Conservation (phyloP, 1,140 invertebrate species). For the Antheraea mylitta region DNA sequence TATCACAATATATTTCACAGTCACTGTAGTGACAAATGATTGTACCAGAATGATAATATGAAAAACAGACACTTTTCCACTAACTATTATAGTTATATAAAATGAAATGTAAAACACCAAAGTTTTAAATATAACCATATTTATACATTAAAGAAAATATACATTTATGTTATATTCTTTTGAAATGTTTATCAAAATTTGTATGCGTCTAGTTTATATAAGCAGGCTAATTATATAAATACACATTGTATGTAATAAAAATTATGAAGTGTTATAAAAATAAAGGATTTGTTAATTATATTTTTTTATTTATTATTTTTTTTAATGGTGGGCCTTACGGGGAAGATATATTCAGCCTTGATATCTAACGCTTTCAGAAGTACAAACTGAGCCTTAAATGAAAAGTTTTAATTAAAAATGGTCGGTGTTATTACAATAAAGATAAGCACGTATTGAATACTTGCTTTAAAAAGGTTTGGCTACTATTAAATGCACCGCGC, state of each 20-base stretch:
- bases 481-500: too few species aligned
- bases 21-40: background rate
- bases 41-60: background rate
- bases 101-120: background rate
- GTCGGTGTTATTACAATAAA: too few species aligned
- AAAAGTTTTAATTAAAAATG: too few species aligned
- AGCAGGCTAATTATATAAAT: slow-evolving; percentile 47
- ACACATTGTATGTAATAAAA: slow-evolving; percentile 37
- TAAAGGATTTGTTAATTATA: slow-evolving; percentile 49
- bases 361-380: too few species aligned
- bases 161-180: slow-evolving; percentile 36
- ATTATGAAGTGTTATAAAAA: slow-evolving; percentile 50
- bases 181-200: slow-evolving; percentile 38
- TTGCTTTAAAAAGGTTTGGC: too few species aligned
- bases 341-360: too few species aligned
- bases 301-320: slow-evolving; percentile 28
- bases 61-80: background rate
- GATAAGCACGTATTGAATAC: too few species aligned
- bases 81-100: background rate
- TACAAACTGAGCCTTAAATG: too few species aligned
- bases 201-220: slow-evolving; percentile 37
- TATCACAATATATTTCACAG: background rate
- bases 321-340: too few species aligned
- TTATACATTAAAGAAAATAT: slow-evolving; percentile 26
- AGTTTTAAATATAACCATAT: slow-evolving; percentile 10